phyloP scores from a whole-genome alignment of 2,113 vertebrate genomes.

The Chamaea fasciata region DNA sequence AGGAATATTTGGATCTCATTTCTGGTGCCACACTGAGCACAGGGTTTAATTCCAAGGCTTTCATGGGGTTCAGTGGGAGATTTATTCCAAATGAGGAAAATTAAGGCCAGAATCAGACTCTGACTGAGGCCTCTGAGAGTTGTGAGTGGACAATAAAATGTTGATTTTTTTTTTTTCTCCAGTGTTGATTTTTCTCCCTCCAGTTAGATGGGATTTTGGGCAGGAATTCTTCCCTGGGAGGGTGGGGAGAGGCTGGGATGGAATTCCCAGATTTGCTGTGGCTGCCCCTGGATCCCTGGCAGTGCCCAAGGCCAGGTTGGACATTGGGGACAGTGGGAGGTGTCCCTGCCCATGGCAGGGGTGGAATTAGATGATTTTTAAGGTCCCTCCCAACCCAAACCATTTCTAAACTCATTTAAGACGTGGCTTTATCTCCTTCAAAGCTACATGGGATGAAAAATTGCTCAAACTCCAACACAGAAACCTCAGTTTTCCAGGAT shows the following conservation, averaged over 20 bases:
- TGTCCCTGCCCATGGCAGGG: too few relatives aligned
- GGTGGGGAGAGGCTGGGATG: too few relatives aligned
- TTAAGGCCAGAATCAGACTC: not conserved
- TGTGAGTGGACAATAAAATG: not conserved
- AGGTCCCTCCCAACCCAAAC: not conserved
- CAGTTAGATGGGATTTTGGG: not conserved
- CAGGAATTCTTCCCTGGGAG: not conserved
- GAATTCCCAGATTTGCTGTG: too few relatives aligned
- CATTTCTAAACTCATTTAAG: not conserved
- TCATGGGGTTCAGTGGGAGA: not conserved
- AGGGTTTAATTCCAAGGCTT: not conserved
- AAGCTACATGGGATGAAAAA: not conserved
- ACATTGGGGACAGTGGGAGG: too few relatives aligned
- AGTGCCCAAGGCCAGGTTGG: not conserved
- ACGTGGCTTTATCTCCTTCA: not conserved
- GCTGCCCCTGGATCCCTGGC: not conserved
- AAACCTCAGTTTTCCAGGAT: not conserved
- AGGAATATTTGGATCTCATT: not conserved
- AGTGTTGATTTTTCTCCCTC: not conserved
- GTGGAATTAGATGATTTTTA: too few relatives aligned
- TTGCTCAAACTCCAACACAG: accelerated
- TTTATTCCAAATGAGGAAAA: not conserved
- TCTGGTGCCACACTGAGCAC: not conserved
- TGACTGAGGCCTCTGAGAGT: not conserved
- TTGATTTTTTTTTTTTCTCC: not conserved